Evolutionary conservation across 1,140 invertebrate species (phyloP).

Genomic region (Caerostris extrusa): DNA sequence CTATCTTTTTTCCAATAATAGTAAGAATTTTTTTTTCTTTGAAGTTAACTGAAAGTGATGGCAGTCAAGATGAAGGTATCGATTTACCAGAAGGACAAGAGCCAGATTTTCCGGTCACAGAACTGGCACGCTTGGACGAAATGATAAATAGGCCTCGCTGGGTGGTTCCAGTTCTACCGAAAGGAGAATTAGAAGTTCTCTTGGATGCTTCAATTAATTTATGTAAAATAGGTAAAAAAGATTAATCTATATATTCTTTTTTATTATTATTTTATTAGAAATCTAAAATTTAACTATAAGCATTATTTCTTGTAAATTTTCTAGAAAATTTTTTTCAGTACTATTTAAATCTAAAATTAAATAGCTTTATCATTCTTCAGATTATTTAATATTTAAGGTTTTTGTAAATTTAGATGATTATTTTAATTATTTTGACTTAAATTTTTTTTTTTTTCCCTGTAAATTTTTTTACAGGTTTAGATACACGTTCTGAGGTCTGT

Average conservation of each 20-base stretch:
- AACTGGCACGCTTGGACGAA: slow-evolving; percentile 93
- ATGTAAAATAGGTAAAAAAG: slow-evolving; percentile 87
- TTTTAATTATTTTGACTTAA: not conserved
- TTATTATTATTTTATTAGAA: too few relatives aligned
- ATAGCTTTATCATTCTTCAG: not conserved
- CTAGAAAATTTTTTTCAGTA: not conserved
- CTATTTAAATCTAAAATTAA: not conserved
- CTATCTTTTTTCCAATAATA: not conserved
- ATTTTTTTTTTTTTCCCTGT: not conserved
- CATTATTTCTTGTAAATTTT: too few relatives aligned
- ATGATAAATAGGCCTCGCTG: slow-evolving; percentile 95
- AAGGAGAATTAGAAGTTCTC: slow-evolving; percentile 96
- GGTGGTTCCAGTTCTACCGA: slow-evolving; percentile 98
- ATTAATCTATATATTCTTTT: too few relatives aligned
- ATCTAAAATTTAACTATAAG: too few relatives aligned
- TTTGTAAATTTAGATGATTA: too few relatives aligned
- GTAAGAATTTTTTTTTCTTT: not conserved
- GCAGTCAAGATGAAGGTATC: slow-evolving; percentile 61
- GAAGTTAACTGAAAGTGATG: slow-evolving; percentile 69
- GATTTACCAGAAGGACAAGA: slow-evolving; percentile 67
- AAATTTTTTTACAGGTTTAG: slow-evolving; percentile 86
- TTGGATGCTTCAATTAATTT: slow-evolving; percentile 94
- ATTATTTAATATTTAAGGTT: too few relatives aligned
- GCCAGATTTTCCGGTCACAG: slow-evolving; percentile 89
- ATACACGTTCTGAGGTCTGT: slow-evolving; percentile 93